A percentile compares a stretch with the other conserved stretches of the same genome.
phyloP scores from a whole-genome alignment of 2,888 invertebrate genomes.

The Ormyrus thymus region DNA sequence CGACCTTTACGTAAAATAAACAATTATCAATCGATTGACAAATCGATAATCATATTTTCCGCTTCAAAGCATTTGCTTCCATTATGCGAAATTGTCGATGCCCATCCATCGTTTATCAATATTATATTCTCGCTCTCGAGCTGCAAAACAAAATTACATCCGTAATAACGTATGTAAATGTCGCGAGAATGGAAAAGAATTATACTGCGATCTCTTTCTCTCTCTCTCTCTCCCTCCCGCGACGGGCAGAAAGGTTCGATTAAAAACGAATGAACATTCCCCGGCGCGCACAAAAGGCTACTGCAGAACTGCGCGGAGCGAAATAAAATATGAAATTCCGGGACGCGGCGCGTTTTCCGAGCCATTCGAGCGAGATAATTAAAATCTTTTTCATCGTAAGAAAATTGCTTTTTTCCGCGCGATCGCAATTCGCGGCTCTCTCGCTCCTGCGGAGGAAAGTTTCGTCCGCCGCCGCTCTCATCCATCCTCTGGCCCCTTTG shows the following conservation, averaged over 20 bases:
- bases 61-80: no score
- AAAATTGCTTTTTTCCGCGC: conserved; percentile 44
- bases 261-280: conserved; percentile 36
- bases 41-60: no score
- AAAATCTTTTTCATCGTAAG: conserved; percentile 45
- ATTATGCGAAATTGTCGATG: no score
- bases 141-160: conserved; percentile 15
- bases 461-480: conserved; percentile 2
- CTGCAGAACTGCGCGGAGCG: neutral
- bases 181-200: conserved; percentile 8
- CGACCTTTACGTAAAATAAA: no score
- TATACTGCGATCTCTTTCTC: neutral
- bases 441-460: conserved; percentile 8
- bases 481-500: neutral
- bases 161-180: conserved; percentile 21
- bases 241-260: conserved; percentile 24
- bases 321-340: conserved; percentile 48
- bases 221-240: neutral
- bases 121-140: no score
- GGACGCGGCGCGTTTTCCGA: conserved; percentile 18
- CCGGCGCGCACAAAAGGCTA: neutral
- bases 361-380: conserved; percentile 52
- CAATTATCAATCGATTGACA: no score
- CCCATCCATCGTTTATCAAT: no score
- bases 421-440: conserved; percentile 5